phyloP scores from a whole-genome alignment of 2,888 invertebrate genomes.

The Heliconius charithonia region DNA sequence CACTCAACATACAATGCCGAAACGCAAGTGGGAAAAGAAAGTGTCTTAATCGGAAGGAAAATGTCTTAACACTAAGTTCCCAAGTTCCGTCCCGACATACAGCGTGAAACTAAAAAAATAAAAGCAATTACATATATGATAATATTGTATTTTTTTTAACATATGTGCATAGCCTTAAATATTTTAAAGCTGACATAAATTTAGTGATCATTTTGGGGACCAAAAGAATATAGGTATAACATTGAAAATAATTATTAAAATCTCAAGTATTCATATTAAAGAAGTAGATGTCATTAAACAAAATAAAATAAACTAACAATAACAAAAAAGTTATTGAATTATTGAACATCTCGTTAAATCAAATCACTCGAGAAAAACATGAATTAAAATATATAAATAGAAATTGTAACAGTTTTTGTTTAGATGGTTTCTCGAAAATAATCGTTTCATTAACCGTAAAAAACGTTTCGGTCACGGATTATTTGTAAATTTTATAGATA shows the following conservation, averaged over 20 bases:
- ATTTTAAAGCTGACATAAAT: too few relatives aligned
- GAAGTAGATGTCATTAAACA: neutral
- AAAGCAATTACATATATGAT: too few relatives aligned
- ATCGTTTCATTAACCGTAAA: slow-evolving; percentile 33
- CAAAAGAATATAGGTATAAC: neutral
- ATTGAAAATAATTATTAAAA: neutral
- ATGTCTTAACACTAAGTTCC: too few relatives aligned
- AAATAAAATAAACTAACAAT: slow-evolving; percentile 7
- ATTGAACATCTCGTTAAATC: slow-evolving; percentile 11
- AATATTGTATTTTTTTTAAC: too few relatives aligned
- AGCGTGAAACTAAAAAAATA: too few relatives aligned
- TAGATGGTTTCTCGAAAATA: slow-evolving; percentile 38
- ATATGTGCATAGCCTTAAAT: too few relatives aligned
- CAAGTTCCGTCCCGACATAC: too few relatives aligned
- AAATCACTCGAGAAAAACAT: slow-evolving; percentile 11
- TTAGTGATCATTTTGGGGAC: neutral
- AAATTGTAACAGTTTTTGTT: slow-evolving; percentile 18
- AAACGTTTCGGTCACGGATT: slow-evolving; percentile 38
- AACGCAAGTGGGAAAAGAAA: too few relatives aligned
- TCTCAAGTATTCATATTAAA: neutral
- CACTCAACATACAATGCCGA: too few relatives aligned
- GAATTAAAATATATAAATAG: slow-evolving; percentile 9
- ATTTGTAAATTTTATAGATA: slow-evolving; percentile 34
- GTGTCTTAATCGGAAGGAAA: too few relatives aligned
- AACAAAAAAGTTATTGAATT: neutral